These are phyloP conservation scores for Muscicapa adusta DNA, from an alignment of 2,113 vertebrate genomes.

Conservation along the genomic window DNA sequence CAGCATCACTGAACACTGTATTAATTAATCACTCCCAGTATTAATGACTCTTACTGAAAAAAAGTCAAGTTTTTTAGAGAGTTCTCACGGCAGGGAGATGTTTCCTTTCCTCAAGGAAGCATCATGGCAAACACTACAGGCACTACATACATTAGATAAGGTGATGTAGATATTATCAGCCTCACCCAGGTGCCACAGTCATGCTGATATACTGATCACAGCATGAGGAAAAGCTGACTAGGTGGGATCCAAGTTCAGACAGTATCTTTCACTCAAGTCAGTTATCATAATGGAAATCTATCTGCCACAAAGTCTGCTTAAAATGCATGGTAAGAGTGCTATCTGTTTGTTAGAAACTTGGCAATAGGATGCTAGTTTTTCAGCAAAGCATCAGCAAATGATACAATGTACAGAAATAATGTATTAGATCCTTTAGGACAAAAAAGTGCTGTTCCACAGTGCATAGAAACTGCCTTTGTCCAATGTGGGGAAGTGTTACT, in stretches of 20 bases:
- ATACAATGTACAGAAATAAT: neutral
- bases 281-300: neutral
- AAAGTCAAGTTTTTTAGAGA: neutral
- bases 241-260: neutral
- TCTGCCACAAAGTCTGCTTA: neutral
- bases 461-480: neutral
- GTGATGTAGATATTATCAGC: neutral
- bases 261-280: neutral
- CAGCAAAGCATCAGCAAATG: neutral
- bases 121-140: neutral
- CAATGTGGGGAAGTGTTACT: neutral
- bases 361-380: neutral
- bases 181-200: neutral
- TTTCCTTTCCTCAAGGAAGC: neutral
- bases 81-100: neutral
- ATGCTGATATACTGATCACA: neutral
- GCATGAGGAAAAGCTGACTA: neutral
- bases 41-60: slow-evolving; percentile 1
- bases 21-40: neutral
- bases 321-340: neutral
- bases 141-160: neutral
- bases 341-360: neutral
- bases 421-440: neutral
- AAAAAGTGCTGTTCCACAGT: neutral
- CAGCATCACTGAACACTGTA: neutral